phyloP scores from a whole-genome alignment of 2,888 invertebrate species.

The Stenurella melanura region DNA sequence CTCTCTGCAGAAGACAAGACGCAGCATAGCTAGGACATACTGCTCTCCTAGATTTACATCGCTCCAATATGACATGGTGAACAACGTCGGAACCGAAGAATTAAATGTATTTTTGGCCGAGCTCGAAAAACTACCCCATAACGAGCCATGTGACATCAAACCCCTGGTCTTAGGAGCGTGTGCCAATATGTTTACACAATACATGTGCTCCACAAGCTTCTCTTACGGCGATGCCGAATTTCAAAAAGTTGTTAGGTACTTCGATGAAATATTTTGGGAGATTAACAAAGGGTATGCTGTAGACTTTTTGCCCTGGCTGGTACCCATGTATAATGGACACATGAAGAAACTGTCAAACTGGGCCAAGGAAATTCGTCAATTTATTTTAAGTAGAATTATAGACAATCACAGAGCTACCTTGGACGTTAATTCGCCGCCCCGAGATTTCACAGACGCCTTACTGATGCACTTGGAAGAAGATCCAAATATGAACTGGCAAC shows the following conservation, averaged over 20 bases:
- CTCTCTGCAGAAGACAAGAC: conserved; percentile 84
- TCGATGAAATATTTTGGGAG: conserved; percentile 93
- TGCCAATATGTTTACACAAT: conserved; percentile 89
- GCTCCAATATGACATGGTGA: conserved; percentile 82
- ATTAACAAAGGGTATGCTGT: conserved; percentile 92
- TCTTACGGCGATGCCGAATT: conserved; percentile 82
- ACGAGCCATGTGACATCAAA: conserved; percentile 78
- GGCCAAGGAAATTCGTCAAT: conserved; percentile 82
- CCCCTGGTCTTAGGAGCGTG: conserved; percentile 83
- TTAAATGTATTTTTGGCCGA: conserved; percentile 78
- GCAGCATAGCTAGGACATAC: conserved; percentile 86
- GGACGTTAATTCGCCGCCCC: conserved; percentile 79
- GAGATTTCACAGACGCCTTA: conserved; percentile 88
- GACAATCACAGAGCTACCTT: conserved; percentile 74
- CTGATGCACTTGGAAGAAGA: conserved; percentile 79
- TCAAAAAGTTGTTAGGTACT: conserved; percentile 79
- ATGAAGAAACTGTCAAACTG: conserved; percentile 81
- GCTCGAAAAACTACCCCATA: conserved; percentile 73
- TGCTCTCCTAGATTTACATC: conserved; percentile 87
- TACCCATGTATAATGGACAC: conserved; percentile 82
- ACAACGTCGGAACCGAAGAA: conserved; percentile 82
- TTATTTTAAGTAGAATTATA: conserved; percentile 84
- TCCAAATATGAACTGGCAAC: conserved; percentile 82
- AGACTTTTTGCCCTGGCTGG: conserved; percentile 89
- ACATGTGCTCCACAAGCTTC: conserved; percentile 90